Evolutionary conservation across 2,113 vertebrate genomes (phyloP), one percentile per base, ranked within the genome.

Genomic region (Sclerurus mexicanus): DNA sequence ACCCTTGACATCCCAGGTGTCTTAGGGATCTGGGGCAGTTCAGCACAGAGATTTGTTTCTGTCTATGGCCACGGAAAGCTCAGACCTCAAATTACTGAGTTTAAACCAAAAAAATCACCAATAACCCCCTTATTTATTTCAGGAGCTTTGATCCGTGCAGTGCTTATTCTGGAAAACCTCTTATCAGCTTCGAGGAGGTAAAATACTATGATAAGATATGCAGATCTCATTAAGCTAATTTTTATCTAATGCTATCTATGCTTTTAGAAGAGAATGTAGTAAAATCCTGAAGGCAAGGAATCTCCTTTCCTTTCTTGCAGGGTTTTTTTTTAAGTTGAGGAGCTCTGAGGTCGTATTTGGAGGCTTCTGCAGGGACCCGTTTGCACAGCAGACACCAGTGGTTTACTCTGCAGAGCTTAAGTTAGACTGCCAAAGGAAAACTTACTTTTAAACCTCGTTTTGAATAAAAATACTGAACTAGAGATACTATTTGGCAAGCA

Each of bases 351-450:
- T 83, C 35, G 6, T 14, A 55, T 71, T 62, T 71, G 46, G 72
- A 89, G 71, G 67, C 35, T 97, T 92, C 84, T 93, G 66, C 56
- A 74, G 72, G 89, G 92, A 80, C 95, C 68, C 95, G 94, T 95
- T 96, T 93, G 91, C 72, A 86, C 28, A 95, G 90, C 93, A 95
- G 96, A 97, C 84, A 94, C 53, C 92, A 72, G 80, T 37, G 91
- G 53, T 96, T 94, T 85, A 79, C 73, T 87, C 92, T 93, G 96
- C 84, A 87, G 90, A 93, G 77, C 55, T 82, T 77, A 80, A 89
- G 78, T 95, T 85, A 74, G 86, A 40, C 87, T 97, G 95, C 95
- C 80, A 80, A 86, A 89, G 89, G 31, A 73, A 96, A 97, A 95
- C 85, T 92, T 87, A 92, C 87, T 95, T 92, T 92, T 37, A 69